These are phyloP conservation scores for Boleophthalmus pectinirostris DNA, from an alignment of 2,113 vertebrate species.

Conservation along the genomic window DNA sequence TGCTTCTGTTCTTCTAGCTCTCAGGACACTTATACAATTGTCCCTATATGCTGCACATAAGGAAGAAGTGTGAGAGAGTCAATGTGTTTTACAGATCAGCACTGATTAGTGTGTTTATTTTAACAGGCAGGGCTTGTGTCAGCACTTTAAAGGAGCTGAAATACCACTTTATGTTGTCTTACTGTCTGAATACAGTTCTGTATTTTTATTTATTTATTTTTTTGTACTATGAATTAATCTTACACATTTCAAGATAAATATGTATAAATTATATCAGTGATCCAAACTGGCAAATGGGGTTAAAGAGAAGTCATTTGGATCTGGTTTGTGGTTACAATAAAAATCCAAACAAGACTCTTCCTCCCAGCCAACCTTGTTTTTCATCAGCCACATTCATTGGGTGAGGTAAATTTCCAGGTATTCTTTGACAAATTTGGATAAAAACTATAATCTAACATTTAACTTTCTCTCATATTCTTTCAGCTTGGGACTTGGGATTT, in stretches of 20 bases:
- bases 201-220: too few relatives aligned
- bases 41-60: background rate
- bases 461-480: background rate
- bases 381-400: slow-evolving; percentile 48
- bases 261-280: background rate
- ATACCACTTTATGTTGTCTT: background rate
- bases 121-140: slow-evolving; percentile 1
- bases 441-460: slow-evolving; percentile 33
- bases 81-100: slow-evolving; percentile 12
- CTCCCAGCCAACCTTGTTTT: slow-evolving; percentile 15
- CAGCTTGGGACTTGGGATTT: background rate
- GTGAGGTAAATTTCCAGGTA: slow-evolving; percentile 64
- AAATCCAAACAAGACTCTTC: slow-evolving; percentile 17
- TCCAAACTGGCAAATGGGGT: background rate
- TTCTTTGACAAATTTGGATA: slow-evolving; percentile 43
- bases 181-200: background rate
- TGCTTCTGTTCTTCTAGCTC: background rate
- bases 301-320: background rate
- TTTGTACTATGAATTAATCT: too few relatives aligned
- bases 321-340: background rate
- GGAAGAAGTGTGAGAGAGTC: background rate
- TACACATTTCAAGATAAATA: background rate
- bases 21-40: background rate
- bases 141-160: slow-evolving; percentile 25
- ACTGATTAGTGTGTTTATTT: slow-evolving; percentile 27